Evolutionary conservation across 1,140 invertebrate genomes (phyloP).

Genomic region (Sitophilus oryzae): DNA sequence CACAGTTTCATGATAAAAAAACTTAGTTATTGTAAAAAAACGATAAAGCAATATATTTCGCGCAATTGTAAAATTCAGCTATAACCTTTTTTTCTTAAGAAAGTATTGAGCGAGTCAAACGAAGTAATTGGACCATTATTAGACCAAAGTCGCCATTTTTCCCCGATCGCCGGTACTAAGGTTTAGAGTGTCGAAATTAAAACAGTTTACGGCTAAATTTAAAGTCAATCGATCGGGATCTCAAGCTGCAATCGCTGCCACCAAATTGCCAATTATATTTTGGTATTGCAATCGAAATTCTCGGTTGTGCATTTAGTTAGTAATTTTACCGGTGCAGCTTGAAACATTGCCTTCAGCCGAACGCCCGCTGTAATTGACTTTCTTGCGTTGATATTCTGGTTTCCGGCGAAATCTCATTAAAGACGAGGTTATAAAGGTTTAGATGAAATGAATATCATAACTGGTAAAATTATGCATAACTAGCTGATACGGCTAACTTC

Average conservation of each 20-base stretch:
- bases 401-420: background rate
- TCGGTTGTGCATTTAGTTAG: background rate
- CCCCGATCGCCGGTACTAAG: background rate
- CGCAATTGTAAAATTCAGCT: too few species aligned
- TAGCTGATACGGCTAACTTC: too few species aligned
- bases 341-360: too few species aligned
- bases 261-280: slow-evolving; percentile 1
- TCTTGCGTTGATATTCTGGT: background rate
- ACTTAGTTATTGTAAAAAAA: too few species aligned
- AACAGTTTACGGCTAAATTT: slow-evolving; percentile 4
- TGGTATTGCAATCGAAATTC: slow-evolving; percentile 1
- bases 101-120: too few species aligned
- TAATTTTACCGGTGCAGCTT: too few species aligned
- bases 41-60: too few species aligned
- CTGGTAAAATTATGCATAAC: too few species aligned
- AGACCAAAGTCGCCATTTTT: background rate
- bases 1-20: too few species aligned
- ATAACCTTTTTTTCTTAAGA: too few species aligned
- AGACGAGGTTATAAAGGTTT: slow-evolving; percentile 12
- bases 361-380: too few species aligned
- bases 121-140: background rate
- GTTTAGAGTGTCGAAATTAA: background rate
- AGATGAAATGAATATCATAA: too few species aligned
- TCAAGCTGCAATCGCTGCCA: background rate
- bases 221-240: slow-evolving; percentile 5